Evolutionary conservation across 2,888 invertebrate genomes (phyloP).

Genomic region (Cenopis cana): DNA sequence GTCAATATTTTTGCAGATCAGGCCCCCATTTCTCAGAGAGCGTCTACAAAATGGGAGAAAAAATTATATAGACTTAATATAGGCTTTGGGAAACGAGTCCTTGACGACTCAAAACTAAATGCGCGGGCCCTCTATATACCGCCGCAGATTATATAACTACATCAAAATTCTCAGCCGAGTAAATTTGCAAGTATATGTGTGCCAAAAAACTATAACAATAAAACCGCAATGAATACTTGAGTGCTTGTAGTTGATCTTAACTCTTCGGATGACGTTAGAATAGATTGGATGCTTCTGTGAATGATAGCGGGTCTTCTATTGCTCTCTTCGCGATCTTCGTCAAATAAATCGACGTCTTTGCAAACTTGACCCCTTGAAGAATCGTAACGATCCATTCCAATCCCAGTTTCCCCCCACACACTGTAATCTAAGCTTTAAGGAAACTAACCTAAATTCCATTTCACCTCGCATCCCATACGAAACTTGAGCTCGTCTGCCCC

Average conservation of each 20-base stretch:
- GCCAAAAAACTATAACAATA: background rate
- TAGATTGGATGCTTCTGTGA: background rate
- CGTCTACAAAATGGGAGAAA: too few species aligned
- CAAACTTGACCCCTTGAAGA: conserved; percentile 74
- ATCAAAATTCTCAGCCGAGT: background rate
- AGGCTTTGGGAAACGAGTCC: background rate
- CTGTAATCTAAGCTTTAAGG: conserved; percentile 31
- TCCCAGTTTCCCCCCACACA: conserved; percentile 37
- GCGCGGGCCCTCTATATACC: background rate
- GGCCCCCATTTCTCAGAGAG: too few species aligned
- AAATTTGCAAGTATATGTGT: background rate
- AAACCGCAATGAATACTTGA: background rate
- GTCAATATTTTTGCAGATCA: background rate
- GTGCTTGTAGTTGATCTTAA: background rate
- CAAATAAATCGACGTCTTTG: conserved; percentile 66
- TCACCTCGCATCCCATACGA: background rate
- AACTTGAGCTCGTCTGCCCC: conserved; percentile 6
- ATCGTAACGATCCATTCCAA: conserved; percentile 58
- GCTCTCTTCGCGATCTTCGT: conserved; percentile 46
- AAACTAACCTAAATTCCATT: conserved; percentile 11
- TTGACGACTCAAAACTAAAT: background rate
- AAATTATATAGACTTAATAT: too few species aligned
- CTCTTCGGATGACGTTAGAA: background rate
- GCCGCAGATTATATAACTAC: background rate
- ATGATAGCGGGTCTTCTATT: background rate